Evolutionary conservation across 2,888 invertebrate genomes (phyloP).

Genomic region (Lumbricus terrestris): DNA sequence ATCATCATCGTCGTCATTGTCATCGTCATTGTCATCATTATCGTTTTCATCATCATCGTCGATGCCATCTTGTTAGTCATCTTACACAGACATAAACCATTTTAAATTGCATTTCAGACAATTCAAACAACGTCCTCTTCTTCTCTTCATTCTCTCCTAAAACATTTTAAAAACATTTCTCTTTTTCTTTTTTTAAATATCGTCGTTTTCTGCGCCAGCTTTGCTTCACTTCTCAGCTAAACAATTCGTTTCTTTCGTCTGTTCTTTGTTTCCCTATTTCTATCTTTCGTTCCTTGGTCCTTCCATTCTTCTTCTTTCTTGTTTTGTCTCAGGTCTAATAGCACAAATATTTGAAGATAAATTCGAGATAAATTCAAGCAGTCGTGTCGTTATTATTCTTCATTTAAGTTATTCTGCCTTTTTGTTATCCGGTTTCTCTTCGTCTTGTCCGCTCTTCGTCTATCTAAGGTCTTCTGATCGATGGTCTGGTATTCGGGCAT

Average conservation of each 20-base stretch:
- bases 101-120: neutral
- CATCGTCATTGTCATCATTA: neutral
- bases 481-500: neutral
- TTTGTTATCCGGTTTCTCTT: neutral
- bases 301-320: neutral
- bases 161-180: too few relatives aligned
- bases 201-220: neutral
- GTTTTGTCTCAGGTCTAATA: neutral
- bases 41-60: too few relatives aligned
- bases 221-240: too few relatives aligned
- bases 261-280: too few relatives aligned
- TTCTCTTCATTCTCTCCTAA: neutral
- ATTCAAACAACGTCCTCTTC: neutral
- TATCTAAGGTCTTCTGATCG: neutral
- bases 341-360: too few relatives aligned
- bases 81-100: too few relatives aligned
- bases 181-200: neutral
- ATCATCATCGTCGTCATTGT: neutral
- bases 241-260: too few relatives aligned
- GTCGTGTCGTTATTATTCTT: neutral
- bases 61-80: too few relatives aligned
- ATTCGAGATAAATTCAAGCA: too few relatives aligned
- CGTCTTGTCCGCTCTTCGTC: neutral
- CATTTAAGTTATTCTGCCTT: neutral
- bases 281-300: neutral